Evolutionary conservation across 2,888 invertebrate genomes (phyloP), one percentile per base, ranked within the genome.

Genomic region (Lepidocyrtoides sp.): DNA sequence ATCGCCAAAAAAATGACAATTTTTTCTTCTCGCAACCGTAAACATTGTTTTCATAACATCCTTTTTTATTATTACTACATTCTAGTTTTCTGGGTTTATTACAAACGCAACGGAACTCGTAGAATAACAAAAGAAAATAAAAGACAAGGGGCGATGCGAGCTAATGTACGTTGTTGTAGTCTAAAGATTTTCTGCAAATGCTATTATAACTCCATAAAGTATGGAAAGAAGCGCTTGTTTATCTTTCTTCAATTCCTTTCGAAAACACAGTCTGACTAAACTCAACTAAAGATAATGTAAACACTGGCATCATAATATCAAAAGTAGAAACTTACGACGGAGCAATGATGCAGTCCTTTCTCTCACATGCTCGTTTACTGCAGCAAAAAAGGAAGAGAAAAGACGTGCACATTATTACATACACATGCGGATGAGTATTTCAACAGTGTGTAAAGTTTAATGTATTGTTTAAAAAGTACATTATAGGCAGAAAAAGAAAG

Each of bases 301-400:
- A n/a, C n/a, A n/a, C n/a, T n/a, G n/a, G n/a, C n/a, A n/a, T n/a
- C n/a, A n/a, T n/a, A n/a, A n/a, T n/a, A n/a, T n/a, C n/a, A n/a
- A n/a, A n/a, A n/a, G n/a, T n/a, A n/a, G n/a, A n/a, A n/a, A n/a
- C n/a, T n/a, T n/a, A n/a, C n/a, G n/a, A n/a, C n/a, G n/a, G n/a
- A 23, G 66, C 72, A 41, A 72, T 41, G n/a, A 32, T 72, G 72
- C 72, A 72, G 7, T 72, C 72, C 72, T 32, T 41, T 72, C 5
- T 23, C 1, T 20, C 5, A n/a, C 36, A 0, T 69, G 8, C n/a
- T n/a, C 41, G 32, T 26, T 72, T 72, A 17, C 72, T 72, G 41
- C 23, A 36, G 17, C 36, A 17, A n/a, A 32, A 36, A 20, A 23
- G 1, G 17, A 72, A 72, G 10, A 14, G 29, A 14, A 2, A 41